A percentile compares a stretch with the other conserved stretches of the same genome.
phyloP scores from a whole-genome alignment of 2,797 vertebrate species.

The Muraenolepis orangiensis region DNA sequence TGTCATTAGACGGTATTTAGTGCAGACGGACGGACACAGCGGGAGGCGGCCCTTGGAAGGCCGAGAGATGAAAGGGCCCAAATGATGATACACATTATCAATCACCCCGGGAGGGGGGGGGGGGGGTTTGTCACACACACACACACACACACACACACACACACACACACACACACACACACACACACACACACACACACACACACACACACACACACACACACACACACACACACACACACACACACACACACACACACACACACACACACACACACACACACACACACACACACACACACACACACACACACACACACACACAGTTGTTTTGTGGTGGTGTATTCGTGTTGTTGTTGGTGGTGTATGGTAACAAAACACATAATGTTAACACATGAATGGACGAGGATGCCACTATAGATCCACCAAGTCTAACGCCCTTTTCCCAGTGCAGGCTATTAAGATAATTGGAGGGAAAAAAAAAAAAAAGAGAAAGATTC shows the following conservation, averaged over 20 bases:
- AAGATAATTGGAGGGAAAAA: neutral
- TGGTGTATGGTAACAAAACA: neutral
- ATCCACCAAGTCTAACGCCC: neutral
- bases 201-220: neutral
- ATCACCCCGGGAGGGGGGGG: constrained; percentile 61
- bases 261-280: neutral
- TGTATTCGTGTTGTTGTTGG: neutral
- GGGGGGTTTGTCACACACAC: constrained; percentile 28
- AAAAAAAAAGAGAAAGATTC: no score
- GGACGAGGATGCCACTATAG: neutral
- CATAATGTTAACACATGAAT: neutral
- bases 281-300: neutral
- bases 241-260: neutral
- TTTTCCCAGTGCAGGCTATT: neutral
- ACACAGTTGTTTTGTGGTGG: neutral
- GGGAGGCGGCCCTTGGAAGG: constrained; percentile 52
- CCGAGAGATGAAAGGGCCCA: constrained; percentile 66
- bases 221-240: neutral
- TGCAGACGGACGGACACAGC: constrained; percentile 53
- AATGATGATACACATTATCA: constrained; percentile 63
- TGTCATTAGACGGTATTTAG: constrained; percentile 54
- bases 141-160: neutral
- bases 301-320: constrained; percentile 8
- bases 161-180: constrained; percentile 7
- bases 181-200: neutral